Conservation (phyloP, 2,888 invertebrate genomes). For the Chymomyza caudatula region DNA sequence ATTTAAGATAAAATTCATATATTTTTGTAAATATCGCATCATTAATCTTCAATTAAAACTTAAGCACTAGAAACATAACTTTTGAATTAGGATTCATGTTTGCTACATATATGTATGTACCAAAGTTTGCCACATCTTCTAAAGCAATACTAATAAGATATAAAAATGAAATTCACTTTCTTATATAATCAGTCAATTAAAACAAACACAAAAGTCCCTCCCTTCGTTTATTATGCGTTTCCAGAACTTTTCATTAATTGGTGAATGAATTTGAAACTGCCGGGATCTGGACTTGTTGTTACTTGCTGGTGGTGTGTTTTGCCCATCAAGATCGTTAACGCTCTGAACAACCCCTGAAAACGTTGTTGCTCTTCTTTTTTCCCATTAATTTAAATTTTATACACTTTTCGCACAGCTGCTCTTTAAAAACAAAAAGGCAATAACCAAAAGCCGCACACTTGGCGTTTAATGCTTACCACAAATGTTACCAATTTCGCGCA, state of each 20-base stretch:
- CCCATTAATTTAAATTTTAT: not conserved
- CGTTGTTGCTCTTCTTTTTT: not conserved
- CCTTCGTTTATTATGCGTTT: not conserved
- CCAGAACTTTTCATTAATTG: not conserved
- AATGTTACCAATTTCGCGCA: slow-evolving; percentile 40
- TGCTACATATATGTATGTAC: too few relatives aligned
- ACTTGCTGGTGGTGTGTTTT: not conserved
- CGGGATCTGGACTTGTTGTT: too few relatives aligned
- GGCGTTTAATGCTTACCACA: slow-evolving; percentile 15
- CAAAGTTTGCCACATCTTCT: too few relatives aligned
- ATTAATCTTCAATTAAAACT: too few relatives aligned
- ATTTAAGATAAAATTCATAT: too few relatives aligned
- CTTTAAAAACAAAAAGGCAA: not conserved
- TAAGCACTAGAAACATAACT: too few relatives aligned
- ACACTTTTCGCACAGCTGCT: slow-evolving; percentile 20
- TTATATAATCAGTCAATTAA: too few relatives aligned
- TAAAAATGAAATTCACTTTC: too few relatives aligned
- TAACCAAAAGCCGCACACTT: not conserved
- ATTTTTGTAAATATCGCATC: too few relatives aligned
- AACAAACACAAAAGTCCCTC: not conserved
- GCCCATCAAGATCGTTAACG: not conserved
- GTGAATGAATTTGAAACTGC: not conserved
- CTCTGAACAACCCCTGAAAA: not conserved
- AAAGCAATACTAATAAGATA: too few relatives aligned
- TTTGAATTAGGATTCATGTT: too few relatives aligned